Base-by-base conservation (phyloP, 2,888 invertebrate genomes). In the Agonopterix alstromeriana region DNA sequence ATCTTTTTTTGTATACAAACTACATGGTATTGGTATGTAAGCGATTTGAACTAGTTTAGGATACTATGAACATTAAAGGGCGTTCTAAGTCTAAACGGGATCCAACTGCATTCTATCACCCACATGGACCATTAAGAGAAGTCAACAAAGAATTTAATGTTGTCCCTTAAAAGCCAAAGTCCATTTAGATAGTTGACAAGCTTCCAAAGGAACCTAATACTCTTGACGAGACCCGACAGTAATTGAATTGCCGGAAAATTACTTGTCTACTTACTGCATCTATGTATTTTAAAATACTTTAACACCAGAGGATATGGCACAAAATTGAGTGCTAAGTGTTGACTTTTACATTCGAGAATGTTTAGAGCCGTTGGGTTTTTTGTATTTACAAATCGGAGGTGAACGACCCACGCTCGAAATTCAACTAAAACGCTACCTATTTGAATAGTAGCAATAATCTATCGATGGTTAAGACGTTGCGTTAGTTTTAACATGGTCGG, bases 351-450 rank as follows among this genome's bases (percentile, higher is more conserved):
- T 35, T 36, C 35, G 42, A 46, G 50, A 49, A 17, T 50, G 55
- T 55, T 42, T 51, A 38, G 47, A 53, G 49, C 27, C 53, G 43
- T 62, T 48, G 46, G 46, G 48, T 51, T 56, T 63, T 58, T 53
- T 51, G 56, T 60, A 59, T 63, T 63, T 58, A 65, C 63, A 58
- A 61, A 51, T 60, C 65, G 53, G 65, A 72, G 79, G 71, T 79
- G 72, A 79, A 79, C 60, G 77, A 77, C 68, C 78, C 58, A 52
- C 55, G 54, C 57, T 63, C 60, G 50, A 63, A 71, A 67, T 60
- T 67, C 59, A 60, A 63, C 65, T 67, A 68, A 68, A 65, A 76
- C 57, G 55, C 67, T 53, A 56, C 59, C 65, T 52, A 64, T 58
- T 53, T 60, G 53, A 57, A 62, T 64, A 54, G 68, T 58, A 56